Percentiles rank a stretch among this genome's conserved stretches.
Evolutionary conservation across 2,888 invertebrate genomes (phyloP).

Genomic region (Lithophane semibrunnea): DNA sequence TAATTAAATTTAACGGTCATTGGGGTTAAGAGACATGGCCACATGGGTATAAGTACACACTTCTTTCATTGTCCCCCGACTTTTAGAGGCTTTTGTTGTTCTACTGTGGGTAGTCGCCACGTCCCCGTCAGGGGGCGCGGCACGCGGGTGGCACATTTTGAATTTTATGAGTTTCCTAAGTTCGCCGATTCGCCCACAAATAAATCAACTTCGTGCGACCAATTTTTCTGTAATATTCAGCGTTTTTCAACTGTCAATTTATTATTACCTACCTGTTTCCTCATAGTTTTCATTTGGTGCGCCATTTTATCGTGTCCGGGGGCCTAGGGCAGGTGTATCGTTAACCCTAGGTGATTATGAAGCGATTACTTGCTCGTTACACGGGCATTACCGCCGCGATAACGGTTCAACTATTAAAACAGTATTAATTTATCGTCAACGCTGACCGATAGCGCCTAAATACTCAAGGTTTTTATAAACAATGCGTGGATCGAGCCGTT

Average conservation of each 20-base stretch:
- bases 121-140: too few relatives aligned
- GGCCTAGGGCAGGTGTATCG: constrained; percentile 66
- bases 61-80: neutral
- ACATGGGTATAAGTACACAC: neutral
- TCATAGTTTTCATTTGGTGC: constrained; percentile 27
- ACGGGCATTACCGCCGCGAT: constrained; percentile 73
- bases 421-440: constrained; percentile 77
- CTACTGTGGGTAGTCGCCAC: neutral
- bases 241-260: neutral
- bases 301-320: constrained; percentile 66
- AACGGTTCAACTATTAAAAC: constrained; percentile 75
- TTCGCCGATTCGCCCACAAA: too few relatives aligned
- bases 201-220: too few relatives aligned
- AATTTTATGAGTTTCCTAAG: too few relatives aligned
- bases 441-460: constrained; percentile 71
- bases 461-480: constrained; percentile 57
- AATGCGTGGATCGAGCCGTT: constrained; percentile 30
- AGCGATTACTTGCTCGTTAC: constrained; percentile 82
- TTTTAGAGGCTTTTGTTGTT: neutral
- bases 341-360: constrained; percentile 79
- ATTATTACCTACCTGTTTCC: neutral
- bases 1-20: constrained; percentile 17
- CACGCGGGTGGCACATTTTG: too few relatives aligned
- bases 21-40: neutral
- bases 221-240: neutral